Evolutionary conservation across 2,113 vertebrate species (phyloP).

Genomic region (Vanacampus margaritifer): DNA sequence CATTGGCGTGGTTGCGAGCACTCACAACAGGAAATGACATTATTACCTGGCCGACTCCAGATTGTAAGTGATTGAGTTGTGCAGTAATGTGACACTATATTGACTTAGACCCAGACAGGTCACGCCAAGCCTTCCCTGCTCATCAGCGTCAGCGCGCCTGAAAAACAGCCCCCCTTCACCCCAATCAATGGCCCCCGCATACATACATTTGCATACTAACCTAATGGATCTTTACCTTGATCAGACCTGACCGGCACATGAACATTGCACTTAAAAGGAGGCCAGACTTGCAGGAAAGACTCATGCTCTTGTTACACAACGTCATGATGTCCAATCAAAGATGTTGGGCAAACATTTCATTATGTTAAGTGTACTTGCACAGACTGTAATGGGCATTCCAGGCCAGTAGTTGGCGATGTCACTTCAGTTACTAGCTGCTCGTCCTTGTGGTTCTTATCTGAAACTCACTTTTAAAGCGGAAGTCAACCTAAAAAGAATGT

Average conservation of each 20-base stretch:
- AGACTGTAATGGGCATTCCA: not conserved
- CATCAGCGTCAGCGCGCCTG: slow-evolving; percentile 67
- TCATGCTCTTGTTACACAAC: not conserved
- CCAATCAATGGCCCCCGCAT: slow-evolving; percentile 71
- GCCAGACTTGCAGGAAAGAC: not conserved
- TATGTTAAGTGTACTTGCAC: not conserved
- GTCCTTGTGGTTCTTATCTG: too few relatives aligned
- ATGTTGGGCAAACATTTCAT: not conserved
- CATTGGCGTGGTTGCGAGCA: slow-evolving; percentile 31
- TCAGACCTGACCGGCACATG: slow-evolving; percentile 56
- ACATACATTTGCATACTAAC: slow-evolving; percentile 75
- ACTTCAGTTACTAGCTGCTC: too few relatives aligned
- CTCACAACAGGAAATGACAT: slow-evolving; percentile 47
- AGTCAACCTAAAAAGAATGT: too few relatives aligned
- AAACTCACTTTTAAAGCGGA: too few relatives aligned
- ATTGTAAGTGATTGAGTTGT: slow-evolving; percentile 74
- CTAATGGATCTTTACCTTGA: slow-evolving; percentile 70
- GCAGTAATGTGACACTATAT: slow-evolving; percentile 74
- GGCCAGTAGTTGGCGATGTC: too few relatives aligned
- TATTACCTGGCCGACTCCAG: slow-evolving; percentile 54
- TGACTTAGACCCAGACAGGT: slow-evolving; percentile 74
- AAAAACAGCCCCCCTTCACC: slow-evolving; percentile 53
- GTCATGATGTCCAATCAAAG: not conserved
- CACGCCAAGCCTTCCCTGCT: slow-evolving; percentile 69
- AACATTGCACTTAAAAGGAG: slow-evolving; percentile 10